Evolutionary conservation across 2,797 vertebrate genomes (phyloP), one percentile per base, ranked within the genome.

Genomic region (Micrastur ruficollis): DNA sequence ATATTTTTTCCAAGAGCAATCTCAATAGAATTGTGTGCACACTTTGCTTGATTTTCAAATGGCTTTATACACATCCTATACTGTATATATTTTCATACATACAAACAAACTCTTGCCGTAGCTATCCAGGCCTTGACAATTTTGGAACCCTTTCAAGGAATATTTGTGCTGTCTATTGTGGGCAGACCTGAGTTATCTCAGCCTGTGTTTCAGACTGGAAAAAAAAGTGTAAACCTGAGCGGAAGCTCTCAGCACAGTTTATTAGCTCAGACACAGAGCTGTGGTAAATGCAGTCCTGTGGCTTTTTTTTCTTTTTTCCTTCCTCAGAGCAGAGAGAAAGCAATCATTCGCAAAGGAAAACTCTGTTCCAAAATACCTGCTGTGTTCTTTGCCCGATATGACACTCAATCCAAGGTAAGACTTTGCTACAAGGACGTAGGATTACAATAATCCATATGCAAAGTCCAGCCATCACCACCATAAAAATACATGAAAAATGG

Each of bases 241-340:
- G 82, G 84, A 89, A 81, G 67, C 61, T 89, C 86, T 78, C 84
- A 68, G 55, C 65, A 91, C 25, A 62, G 49, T 87, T 92, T 91
- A 89, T 91, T 85, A 74, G 68, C 67, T 91, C 89, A 95, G 66
- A 81, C 86, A 95, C 46, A 85, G 75, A 89, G 49, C 84, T 91
- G 52, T 67, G 79, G 86, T 89, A 95, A 96, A 91, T 26, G 47
- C 49, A 89, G 71, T n/a, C 29, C 63, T 80, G 59, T 82, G 84
- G 52, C 18, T 34, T 81, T 16, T 42, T 26, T 50, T 34, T 49
- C 31, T 5, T 2, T 1, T 2, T 2, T 5, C 15, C 19, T 87
- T 91, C 66, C 55, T 91, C 55, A 46, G 34, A 80, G 78, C 50
- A 84, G 50, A 75, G 12, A 85, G 62, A 92, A 93, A 90, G 42